phyloP scores from a whole-genome alignment of 2,113 vertebrate genomes.

The Malurus elegans region DNA sequence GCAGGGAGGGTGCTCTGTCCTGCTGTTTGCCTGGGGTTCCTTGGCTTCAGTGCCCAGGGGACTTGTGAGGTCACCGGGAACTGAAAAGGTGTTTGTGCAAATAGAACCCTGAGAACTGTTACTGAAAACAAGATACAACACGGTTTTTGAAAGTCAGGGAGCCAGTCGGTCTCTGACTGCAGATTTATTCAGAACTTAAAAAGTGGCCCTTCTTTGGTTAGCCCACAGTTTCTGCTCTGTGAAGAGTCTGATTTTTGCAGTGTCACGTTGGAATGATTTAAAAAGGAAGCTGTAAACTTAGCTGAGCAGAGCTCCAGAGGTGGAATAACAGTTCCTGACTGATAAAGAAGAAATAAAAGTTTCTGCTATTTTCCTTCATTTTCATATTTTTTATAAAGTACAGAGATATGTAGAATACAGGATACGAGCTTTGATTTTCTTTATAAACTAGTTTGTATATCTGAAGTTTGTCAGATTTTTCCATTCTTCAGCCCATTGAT shows the following conservation, averaged over 20 bases:
- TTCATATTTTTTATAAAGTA: background rate
- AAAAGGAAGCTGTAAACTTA: background rate
- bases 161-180: fast-evolving
- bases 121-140: fast-evolving
- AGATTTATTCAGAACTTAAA: background rate
- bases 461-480: background rate
- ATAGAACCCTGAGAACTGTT: too few species aligned
- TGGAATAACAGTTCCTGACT: background rate
- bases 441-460: background rate
- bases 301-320: background rate
- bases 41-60: fast-evolving
- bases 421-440: background rate
- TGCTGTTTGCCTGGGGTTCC: fast-evolving
- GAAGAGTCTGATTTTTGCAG: background rate
- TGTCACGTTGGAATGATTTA: background rate
- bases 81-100: background rate
- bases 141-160: background rate
- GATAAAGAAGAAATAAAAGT: background rate
- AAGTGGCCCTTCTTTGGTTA: background rate
- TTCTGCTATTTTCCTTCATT: background rate
- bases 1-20: fast-evolving
- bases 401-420: background rate
- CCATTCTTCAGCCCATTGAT: background rate
- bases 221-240: background rate
- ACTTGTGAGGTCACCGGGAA: fast-evolving